A percentile compares a stretch with the other conserved stretches of the same genome.
Conservation (phyloP, 2,888 invertebrate species). For the Schizaphis graminum region DNA sequence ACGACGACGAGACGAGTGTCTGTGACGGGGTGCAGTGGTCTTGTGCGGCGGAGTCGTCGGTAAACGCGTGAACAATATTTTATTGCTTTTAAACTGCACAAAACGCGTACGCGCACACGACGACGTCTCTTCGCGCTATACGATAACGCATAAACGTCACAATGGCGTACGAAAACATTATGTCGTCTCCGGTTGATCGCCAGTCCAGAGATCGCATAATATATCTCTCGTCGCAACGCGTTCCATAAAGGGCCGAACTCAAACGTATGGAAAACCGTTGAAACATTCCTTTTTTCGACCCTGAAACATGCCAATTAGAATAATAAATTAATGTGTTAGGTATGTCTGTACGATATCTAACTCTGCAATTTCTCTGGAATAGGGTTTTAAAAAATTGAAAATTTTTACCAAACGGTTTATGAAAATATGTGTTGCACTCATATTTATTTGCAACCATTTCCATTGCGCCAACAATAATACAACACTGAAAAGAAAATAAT, state of each 20-base stretch:
- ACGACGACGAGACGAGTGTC: background rate
- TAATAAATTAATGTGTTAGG: background rate
- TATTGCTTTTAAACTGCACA: background rate
- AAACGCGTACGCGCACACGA: background rate
- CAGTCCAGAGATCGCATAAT: background rate
- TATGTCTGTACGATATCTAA: background rate
- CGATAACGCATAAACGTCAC: background rate
- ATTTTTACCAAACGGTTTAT: background rate
- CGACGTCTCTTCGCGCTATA: background rate
- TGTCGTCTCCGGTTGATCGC: background rate
- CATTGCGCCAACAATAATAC: background rate
- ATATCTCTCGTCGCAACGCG: background rate
- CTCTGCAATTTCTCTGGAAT: background rate
- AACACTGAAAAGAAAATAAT: background rate
- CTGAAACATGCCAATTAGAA: background rate
- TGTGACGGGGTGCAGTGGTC: background rate
- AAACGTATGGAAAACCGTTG: background rate
- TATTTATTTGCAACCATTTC: background rate
- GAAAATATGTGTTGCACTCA: background rate
- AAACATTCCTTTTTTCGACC: background rate
- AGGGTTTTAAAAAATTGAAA: background rate
- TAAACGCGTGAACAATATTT: background rate
- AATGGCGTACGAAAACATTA: background rate
- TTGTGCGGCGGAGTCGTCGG: background rate
- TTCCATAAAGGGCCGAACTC: background rate